A percentile compares a stretch with the other conserved stretches of the same genome.
These are phyloP conservation scores for Cenopis cana DNA, from an alignment of 2,888 invertebrate genomes.

Conservation along the genomic window DNA sequence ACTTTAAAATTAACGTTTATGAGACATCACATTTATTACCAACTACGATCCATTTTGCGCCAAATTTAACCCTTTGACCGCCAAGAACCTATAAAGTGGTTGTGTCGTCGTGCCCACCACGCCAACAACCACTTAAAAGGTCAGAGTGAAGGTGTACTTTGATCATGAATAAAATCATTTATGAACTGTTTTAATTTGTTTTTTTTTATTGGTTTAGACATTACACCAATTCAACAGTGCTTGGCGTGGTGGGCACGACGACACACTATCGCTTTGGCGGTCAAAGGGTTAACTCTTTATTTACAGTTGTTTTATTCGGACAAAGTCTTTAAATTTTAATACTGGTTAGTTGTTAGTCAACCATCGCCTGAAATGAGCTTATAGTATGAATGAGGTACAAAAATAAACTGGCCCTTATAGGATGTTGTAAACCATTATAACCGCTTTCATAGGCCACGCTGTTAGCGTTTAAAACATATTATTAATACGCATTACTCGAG, in stretches of 20 bases:
- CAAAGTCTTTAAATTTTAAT: conserved; percentile 56
- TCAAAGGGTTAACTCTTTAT: too few relatives aligned
- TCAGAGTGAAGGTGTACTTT: too few relatives aligned
- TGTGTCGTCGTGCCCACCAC: too few relatives aligned
- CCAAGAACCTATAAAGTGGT: too few relatives aligned
- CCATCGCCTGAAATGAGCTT: conserved; percentile 55
- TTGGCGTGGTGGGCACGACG: too few relatives aligned
- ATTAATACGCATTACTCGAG: conserved; percentile 29
- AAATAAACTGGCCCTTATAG: conserved; percentile 59
- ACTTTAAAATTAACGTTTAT: conserved; percentile 34
- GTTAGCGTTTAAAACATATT: too few relatives aligned
- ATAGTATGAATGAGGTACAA: conserved; percentile 55
- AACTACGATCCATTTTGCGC: conserved; percentile 35
- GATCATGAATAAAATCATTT: too few relatives aligned
- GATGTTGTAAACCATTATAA: conserved; percentile 47
- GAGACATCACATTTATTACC: conserved; percentile 41
- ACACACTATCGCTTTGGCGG: too few relatives aligned
- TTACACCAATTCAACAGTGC: too few relatives aligned
- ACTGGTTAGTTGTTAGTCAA: conserved; percentile 64
- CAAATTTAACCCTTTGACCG: conserved; percentile 18
- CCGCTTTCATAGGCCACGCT: conserved; percentile 60
- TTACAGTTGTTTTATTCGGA: conserved; percentile 45
- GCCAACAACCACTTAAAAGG: too few relatives aligned
- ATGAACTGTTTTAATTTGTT: too few relatives aligned
- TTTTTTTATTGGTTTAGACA: too few relatives aligned